Base-by-base conservation (phyloP, 2,888 invertebrate species). In the Nebria brevicollis region DNA sequence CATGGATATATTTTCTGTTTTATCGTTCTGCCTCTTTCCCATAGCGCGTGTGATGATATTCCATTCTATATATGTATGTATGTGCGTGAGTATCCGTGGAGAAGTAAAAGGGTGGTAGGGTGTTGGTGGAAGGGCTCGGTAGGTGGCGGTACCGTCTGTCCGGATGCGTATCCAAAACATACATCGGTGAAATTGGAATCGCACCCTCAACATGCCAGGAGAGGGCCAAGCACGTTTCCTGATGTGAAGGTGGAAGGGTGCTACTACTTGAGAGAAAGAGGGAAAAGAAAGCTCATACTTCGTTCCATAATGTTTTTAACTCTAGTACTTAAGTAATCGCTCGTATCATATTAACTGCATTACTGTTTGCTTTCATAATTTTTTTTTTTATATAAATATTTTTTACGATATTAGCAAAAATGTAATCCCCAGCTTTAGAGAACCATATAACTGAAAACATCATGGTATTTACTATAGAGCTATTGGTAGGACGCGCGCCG, bases 141-240 rank as follows among this genome's bases (percentile, higher is more conserved):
- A 11, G 54, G 54, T 54, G 54, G 54, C 7, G 54, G 54, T 54
- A 25, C 70, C 70, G 20, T 70, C 70, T 70, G 70, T 70, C 70
- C 70, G 70, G 70, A 70, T 70, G 70, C 70, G 70, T 70, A 70
- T 70, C 70, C 70, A 70, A 70, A 70, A 70, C 70, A 70, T 70
- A 70, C 70, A 70, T 70, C 70, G 70, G 70, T 25, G 70, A 70
- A 70, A 70, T 70, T 70, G 70, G 70, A 70, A 70, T 70, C 70
- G 13, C 70, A 70, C 70, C 70, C 70, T 70, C 70, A 34, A 25
- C 54, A 54, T 20, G 70, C 11, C 70, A 34, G 13, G 70, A 25
- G 11, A 70, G 70, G 26, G 70, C 70, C 54, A 54, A 54, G 34
- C 70, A 70, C 70, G 70, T 34, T 70, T 70, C 70, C 70, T 70